phyloP scores from a whole-genome alignment of 2,888 invertebrate species.

The Zaprionus bogoriensis region DNA sequence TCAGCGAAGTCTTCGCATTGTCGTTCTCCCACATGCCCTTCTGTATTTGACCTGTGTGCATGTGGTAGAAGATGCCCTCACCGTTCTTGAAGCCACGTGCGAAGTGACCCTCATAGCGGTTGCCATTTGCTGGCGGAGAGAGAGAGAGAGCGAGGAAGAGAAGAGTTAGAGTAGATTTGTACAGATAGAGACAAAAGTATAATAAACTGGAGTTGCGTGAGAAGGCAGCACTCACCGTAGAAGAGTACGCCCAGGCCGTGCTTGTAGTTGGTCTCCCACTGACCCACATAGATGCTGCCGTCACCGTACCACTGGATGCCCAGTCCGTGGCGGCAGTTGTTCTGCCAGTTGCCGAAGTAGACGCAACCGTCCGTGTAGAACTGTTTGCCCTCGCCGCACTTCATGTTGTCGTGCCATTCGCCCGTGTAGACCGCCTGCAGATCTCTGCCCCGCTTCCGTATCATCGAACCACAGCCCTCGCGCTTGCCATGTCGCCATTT shows the following conservation, averaged over 20 bases:
- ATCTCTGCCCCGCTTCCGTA: slow-evolving; percentile 66
- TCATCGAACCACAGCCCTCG: slow-evolving; percentile 78
- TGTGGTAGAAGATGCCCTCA: slow-evolving; percentile 81
- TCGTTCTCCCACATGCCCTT: slow-evolving; percentile 81
- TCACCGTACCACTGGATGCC: slow-evolving; percentile 81
- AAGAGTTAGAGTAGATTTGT: not conserved
- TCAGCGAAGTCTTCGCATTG: slow-evolving; percentile 74
- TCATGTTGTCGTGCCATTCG: slow-evolving; percentile 75
- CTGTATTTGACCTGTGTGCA: slow-evolving; percentile 80
- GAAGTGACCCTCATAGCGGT: slow-evolving; percentile 81
- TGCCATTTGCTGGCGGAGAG: slow-evolving; percentile 73
- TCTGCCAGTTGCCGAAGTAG: slow-evolving; percentile 79
- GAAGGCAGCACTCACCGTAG: slow-evolving; percentile 69
- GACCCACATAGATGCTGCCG: slow-evolving; percentile 78
- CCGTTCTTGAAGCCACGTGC: slow-evolving; percentile 80
- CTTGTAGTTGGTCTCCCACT: slow-evolving; percentile 77
- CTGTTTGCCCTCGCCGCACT: slow-evolving; percentile 81
- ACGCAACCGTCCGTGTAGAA: slow-evolving; percentile 74
- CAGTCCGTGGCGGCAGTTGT: slow-evolving; percentile 76
- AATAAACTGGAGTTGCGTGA: not conserved
- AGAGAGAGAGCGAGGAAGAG: not conserved
- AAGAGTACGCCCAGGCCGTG: slow-evolving; percentile 80
- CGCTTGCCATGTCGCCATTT: slow-evolving; percentile 75
- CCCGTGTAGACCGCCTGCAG: slow-evolving; percentile 77
- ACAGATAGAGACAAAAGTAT: not conserved